phyloP scores from a whole-genome alignment of 1,140 invertebrate species.

The Drosophila sproati region DNA sequence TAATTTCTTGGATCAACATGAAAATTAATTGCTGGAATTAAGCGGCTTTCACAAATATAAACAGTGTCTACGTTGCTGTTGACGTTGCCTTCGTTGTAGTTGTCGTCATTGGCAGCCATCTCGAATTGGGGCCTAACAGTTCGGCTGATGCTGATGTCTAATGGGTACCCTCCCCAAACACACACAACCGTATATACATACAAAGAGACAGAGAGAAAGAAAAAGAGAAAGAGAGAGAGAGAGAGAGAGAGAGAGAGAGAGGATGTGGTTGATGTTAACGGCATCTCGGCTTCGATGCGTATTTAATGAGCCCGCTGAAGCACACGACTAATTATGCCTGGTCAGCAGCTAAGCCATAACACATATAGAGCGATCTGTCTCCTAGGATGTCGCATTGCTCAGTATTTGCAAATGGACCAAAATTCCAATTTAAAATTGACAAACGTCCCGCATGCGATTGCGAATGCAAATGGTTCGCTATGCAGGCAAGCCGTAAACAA shows the following conservation, averaged over 20 bases:
- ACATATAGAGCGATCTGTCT: conserved; percentile 17
- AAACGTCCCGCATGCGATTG: conserved; percentile 36
- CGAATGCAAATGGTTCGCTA: conserved; percentile 17
- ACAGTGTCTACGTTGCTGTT: conserved; percentile 24
- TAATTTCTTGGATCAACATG: conserved; percentile 81
- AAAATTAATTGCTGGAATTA: conserved; percentile 84
- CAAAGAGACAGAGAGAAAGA: not conserved
- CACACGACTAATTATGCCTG: conserved; percentile 56
- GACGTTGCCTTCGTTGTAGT: not conserved
- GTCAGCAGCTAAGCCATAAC: conserved; percentile 7
- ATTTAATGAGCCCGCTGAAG: conserved; percentile 54
- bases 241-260: not conserved
- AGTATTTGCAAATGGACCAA: conserved; percentile 30
- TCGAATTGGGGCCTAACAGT: not conserved
- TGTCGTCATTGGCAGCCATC: conserved; percentile 2
- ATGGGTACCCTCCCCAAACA: not conserved
- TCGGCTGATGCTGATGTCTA: not conserved
- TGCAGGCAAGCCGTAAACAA: conserved; percentile 46
- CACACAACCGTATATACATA: not conserved
- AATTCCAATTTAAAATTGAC: conserved; percentile 68
- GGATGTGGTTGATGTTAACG: conserved; percentile 23
- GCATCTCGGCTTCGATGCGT: conserved; percentile 37
- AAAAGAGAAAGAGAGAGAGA: not conserved
- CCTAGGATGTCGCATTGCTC: not conserved
- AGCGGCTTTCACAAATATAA: conserved; percentile 69